A percentile compares a stretch with the other conserved stretches of the same genome.
These are phyloP conservation scores for Coluber constrictor DNA, from an alignment of 2,797 vertebrate species.

Conservation along the genomic window DNA sequence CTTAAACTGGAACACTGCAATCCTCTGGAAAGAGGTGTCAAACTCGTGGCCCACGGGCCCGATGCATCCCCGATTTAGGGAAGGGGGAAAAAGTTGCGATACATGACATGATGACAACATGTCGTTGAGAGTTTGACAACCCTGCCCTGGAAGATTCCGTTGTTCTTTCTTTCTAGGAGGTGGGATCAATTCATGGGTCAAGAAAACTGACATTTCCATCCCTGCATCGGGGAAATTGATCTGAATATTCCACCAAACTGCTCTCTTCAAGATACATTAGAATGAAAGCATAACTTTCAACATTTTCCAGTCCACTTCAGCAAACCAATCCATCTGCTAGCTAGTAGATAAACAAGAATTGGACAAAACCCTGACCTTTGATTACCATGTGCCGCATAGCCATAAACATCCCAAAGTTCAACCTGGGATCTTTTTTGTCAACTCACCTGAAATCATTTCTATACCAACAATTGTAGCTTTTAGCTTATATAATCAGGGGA, in stretches of 20 bases:
- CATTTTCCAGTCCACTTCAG: not conserved
- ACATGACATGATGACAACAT: too few relatives aligned
- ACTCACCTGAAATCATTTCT: constrained; percentile 14
- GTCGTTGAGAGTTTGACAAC: too few relatives aligned
- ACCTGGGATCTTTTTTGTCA: constrained; percentile 34
- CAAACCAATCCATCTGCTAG: not conserved
- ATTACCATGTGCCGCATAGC: not conserved
- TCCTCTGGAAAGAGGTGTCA: not conserved
- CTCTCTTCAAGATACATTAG: not conserved
- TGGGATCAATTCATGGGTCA: not conserved
- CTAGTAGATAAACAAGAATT: not conserved
- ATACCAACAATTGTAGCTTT: constrained; percentile 45
- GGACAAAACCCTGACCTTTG: not conserved
- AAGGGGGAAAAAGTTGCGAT: too few relatives aligned
- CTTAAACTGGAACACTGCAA: not conserved
- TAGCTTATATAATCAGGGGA: constrained; percentile 58
- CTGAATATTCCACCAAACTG: not conserved
- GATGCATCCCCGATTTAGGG: too few relatives aligned
- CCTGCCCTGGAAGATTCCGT: not conserved
- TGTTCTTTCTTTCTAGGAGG: not conserved
- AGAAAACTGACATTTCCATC: not conserved
- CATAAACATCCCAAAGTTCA: constrained; percentile 32
- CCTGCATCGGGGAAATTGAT: not conserved
- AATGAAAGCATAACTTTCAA: not conserved
- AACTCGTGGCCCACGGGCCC: too few relatives aligned